These are phyloP conservation scores for Patella pellucida DNA, from an alignment of 2,888 invertebrate species.

Conservation along the genomic window DNA sequence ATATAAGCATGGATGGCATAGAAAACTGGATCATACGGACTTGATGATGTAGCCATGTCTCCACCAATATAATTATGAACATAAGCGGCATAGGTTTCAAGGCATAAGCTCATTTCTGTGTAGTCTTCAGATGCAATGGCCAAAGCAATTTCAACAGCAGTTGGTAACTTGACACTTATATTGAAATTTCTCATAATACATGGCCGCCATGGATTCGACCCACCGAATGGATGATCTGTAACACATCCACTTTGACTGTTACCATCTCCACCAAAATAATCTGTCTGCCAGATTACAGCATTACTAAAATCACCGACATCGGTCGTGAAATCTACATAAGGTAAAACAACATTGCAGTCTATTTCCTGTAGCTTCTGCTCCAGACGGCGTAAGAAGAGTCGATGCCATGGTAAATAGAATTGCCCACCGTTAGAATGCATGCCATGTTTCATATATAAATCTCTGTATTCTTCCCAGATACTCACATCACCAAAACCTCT, in stretches of 20 bases:
- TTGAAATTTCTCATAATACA: slow-evolving; percentile 65
- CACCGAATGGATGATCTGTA: slow-evolving; percentile 64
- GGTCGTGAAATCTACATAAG: slow-evolving; percentile 68
- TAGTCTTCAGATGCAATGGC: slow-evolving; percentile 59
- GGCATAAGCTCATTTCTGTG: slow-evolving; percentile 58
- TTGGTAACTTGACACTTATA: slow-evolving; percentile 54
- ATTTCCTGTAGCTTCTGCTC: slow-evolving; percentile 65
- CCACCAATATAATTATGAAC: slow-evolving; percentile 62
- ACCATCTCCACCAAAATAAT: slow-evolving; percentile 65
- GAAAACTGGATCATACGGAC: slow-evolving; percentile 63
- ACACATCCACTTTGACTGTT: slow-evolving; percentile 56
- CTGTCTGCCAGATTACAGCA: slow-evolving; percentile 67
- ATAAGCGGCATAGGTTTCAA: slow-evolving; percentile 59
- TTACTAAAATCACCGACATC: slow-evolving; percentile 62
- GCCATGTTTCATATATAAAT: slow-evolving; percentile 61
- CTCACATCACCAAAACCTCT: slow-evolving; percentile 48
- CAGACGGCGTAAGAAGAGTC: slow-evolving; percentile 59
- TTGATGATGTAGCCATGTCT: slow-evolving; percentile 59
- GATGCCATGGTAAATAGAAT: slow-evolving; percentile 67
- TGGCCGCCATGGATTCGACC: slow-evolving; percentile 59
- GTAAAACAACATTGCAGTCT: slow-evolving; percentile 64
- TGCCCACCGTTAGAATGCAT: slow-evolving; percentile 62
- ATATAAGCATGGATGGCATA: slow-evolving; percentile 59
- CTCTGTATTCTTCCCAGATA: slow-evolving; percentile 62
- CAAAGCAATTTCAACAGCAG: slow-evolving; percentile 55